phyloP scores from a whole-genome alignment of 2,113 vertebrate species.

The Eublepharis macularius region DNA sequence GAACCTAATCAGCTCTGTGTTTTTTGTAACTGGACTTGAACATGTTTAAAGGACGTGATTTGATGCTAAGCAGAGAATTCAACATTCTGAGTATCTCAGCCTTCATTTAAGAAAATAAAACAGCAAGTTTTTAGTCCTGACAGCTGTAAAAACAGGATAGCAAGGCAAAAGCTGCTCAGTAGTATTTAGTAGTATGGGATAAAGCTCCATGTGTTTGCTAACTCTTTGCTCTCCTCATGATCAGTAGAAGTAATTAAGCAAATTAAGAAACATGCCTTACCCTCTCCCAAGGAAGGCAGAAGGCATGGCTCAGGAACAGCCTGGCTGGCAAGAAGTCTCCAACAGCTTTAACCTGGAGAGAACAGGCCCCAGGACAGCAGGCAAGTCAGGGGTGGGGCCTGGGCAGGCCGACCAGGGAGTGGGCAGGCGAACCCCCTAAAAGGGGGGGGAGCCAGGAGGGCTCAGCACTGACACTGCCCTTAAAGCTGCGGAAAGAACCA shows the following conservation, averaged over 20 bases:
- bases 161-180: neutral
- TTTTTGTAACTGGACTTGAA: neutral
- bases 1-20: neutral
- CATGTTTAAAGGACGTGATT: neutral
- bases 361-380: no score
- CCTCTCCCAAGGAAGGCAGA: no score
- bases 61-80: neutral
- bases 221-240: no score
- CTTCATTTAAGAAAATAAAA: neutral
- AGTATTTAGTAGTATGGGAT: neutral
- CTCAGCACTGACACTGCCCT: no score
- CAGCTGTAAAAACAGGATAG: neutral
- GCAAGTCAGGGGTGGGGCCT: no score
- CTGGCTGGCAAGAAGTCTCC: no score
- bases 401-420: no score
- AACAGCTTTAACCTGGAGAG: no score
- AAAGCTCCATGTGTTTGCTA: neutral
- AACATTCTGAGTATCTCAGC: neutral
- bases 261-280: neutral
- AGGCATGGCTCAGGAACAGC: no score
- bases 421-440: no score
- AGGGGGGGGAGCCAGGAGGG: no score
- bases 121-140: neutral
- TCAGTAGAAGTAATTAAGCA: neutral
- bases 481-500: no score